Evolutionary conservation across 2,797 vertebrate genomes (phyloP).

Genomic region (Etheostoma perlongum): DNA sequence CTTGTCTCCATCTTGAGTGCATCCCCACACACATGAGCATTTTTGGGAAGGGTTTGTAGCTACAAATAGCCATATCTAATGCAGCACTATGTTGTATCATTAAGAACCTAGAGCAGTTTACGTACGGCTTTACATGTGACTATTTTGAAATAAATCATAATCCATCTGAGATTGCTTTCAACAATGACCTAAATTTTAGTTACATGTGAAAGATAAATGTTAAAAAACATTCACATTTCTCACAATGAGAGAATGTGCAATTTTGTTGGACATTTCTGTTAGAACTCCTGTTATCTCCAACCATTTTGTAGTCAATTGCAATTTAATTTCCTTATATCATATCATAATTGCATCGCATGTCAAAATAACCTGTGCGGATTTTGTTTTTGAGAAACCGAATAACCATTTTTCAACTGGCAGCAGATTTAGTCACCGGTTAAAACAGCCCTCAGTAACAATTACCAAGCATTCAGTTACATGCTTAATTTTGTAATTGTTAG

Average conservation of each 20-base stretch:
- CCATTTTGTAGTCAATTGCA: not conserved
- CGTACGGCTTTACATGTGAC: not conserved
- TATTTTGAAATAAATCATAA: not conserved
- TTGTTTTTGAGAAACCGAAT: not conserved
- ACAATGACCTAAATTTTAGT: conserved; percentile 5
- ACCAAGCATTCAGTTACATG: conserved; percentile 22
- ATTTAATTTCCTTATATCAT: conserved; percentile 15
- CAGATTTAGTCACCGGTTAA: conserved; percentile 13
- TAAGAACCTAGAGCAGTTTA: conserved; percentile 16
- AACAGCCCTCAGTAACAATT: conserved; percentile 11
- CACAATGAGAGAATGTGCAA: not conserved
- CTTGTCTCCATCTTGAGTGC: not conserved
- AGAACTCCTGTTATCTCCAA: conserved; percentile 2
- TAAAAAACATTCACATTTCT: conserved; percentile 24
- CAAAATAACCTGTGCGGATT: conserved; percentile 2
- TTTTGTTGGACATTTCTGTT: not conserved
- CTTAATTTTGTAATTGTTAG: conserved; percentile 3
- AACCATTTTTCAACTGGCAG: not conserved
- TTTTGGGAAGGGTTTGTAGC: conserved; percentile 5
- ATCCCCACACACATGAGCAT: not conserved
- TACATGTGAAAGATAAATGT: conserved; percentile 2
- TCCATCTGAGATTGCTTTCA: conserved; percentile 4
- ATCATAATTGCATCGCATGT: not conserved
- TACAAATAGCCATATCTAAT: conserved; percentile 1
- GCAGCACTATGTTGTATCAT: conserved; percentile 1